Conservation (phyloP, 2,888 invertebrate genomes). For the Harpalus rufipes region DNA sequence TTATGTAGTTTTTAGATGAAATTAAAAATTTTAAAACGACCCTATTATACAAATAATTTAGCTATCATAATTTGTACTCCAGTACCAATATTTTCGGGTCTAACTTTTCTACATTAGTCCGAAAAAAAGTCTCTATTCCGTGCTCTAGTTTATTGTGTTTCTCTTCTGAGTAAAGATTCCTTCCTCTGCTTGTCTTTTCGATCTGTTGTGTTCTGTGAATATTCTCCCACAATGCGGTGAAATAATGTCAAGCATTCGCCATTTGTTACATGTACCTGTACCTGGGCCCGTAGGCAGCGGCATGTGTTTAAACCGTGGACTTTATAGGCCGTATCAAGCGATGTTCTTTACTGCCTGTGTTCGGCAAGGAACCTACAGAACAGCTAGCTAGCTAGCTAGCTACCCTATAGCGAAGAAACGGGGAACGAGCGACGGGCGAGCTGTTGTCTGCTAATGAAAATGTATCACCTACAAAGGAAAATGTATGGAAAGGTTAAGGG, state of each 20-base stretch:
- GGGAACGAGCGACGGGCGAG: neutral
- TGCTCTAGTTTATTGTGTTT: too few species aligned
- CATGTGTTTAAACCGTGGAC: constrained; percentile 74
- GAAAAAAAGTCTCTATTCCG: too few species aligned
- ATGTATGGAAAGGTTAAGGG: constrained; percentile 24
- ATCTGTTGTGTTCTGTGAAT: neutral
- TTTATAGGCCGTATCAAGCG: constrained; percentile 76
- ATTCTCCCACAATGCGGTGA: constrained; percentile 51
- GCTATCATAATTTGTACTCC: too few species aligned
- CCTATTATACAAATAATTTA: too few species aligned
- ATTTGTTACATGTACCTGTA: constrained; percentile 72
- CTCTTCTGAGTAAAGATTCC: too few species aligned
- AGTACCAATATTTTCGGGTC: too few species aligned
- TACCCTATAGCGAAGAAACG: constrained; percentile 26
- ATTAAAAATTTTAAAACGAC: too few species aligned
- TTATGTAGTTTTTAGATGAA: too few species aligned
- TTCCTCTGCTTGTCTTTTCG: too few species aligned
- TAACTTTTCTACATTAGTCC: too few species aligned
- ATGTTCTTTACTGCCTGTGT: constrained; percentile 68
- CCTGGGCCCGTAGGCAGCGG: constrained; percentile 74
- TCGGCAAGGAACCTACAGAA: constrained; percentile 3
- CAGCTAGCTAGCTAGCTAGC: neutral
- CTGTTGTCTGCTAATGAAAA: constrained; percentile 50
- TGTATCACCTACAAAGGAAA: constrained; percentile 57
- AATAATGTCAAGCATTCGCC: constrained; percentile 67